Percentiles rank a stretch among this genome's conserved stretches.
Conservation (phyloP, 2,113 vertebrate species). For the Cinclus cinclus region DNA sequence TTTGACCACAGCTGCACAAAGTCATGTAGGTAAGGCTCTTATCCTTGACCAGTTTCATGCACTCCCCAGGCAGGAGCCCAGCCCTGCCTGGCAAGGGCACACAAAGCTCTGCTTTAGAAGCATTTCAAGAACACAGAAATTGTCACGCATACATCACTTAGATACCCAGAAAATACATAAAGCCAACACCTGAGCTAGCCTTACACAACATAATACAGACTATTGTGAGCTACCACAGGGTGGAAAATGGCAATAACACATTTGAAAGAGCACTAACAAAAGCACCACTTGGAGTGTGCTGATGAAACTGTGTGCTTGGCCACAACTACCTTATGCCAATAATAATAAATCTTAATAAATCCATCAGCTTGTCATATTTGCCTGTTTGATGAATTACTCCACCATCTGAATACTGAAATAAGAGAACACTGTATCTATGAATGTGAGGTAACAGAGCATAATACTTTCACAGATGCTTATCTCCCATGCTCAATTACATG, state of each 20-base stretch:
- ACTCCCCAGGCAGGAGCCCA: neutral
- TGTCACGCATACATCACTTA: neutral
- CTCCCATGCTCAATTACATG: neutral
- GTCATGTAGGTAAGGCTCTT: neutral
- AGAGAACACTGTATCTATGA: neutral
- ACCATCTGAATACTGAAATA: neutral
- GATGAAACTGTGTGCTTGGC: neutral
- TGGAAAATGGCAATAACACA: neutral
- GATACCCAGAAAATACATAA: neutral
- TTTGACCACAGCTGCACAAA: neutral
- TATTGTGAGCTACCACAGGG: neutral
- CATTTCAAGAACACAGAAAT: neutral
- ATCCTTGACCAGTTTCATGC: neutral
- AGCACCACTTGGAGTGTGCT: neutral
- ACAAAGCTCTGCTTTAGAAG: neutral
- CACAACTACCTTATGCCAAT: neutral
- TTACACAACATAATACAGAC: neutral
- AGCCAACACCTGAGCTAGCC: neutral
- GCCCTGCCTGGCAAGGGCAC: neutral
- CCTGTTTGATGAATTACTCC: neutral
- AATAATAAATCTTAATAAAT: neutral
- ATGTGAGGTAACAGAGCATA: neutral
- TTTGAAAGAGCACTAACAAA: neutral
- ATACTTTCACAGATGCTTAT: neutral
- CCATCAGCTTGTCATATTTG: neutral